These are phyloP conservation scores for Anthoscopus minutus DNA, from an alignment of 2,113 vertebrate species.

Conservation along the genomic window DNA sequence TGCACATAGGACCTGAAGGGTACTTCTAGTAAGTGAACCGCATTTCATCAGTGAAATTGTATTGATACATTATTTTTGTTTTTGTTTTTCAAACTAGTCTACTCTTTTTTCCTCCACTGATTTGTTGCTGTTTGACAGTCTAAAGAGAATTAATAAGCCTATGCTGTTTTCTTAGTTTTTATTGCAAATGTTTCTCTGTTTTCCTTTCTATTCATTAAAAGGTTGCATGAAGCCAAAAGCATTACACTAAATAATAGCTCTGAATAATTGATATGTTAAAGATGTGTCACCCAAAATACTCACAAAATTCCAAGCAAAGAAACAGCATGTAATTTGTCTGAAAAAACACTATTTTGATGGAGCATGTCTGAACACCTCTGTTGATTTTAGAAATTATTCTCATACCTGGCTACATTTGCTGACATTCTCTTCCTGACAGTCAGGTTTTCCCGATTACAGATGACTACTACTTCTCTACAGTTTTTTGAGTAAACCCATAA, in stretches of 20 bases:
- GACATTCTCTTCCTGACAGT: not conserved
- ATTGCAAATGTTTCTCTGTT: not conserved
- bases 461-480: not conserved
- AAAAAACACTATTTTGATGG: not conserved
- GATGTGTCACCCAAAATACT: not conserved
- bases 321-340: not conserved
- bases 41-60: not conserved
- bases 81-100: not conserved
- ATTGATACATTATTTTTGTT: not conserved
- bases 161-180: not conserved
- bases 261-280: not conserved
- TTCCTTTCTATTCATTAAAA: not conserved
- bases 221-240: not conserved
- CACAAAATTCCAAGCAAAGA: not conserved
- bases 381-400: not conserved
- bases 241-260: not conserved
- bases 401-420: not conserved
- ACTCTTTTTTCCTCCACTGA: not conserved
- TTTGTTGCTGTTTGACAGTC: not conserved
- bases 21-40: not conserved
- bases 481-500: not conserved
- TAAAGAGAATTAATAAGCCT: conserved; percentile 11
- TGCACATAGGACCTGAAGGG: not conserved
- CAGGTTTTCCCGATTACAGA: not conserved
- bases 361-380: not conserved